A percentile compares a stretch with the other conserved stretches of the same genome.
Conservation (phyloP, 1,140 invertebrate genomes). For the Drosophila micromelanica region DNA sequence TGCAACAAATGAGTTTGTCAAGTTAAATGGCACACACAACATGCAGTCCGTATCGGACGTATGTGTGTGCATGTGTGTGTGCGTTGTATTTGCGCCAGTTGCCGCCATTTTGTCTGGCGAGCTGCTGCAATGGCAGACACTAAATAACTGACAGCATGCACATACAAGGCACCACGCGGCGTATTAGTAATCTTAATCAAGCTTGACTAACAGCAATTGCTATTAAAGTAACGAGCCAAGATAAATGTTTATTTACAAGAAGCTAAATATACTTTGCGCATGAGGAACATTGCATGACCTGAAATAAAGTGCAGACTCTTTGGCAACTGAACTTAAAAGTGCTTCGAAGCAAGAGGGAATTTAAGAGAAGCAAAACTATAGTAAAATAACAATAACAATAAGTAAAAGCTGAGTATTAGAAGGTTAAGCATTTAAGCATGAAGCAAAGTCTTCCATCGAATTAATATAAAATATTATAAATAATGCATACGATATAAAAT, state of each 20-base stretch:
- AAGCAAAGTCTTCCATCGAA: too few relatives aligned
- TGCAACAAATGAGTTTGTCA: slow-evolving; percentile 78
- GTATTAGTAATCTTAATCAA: slow-evolving; percentile 70
- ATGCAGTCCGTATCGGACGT: slow-evolving; percentile 7
- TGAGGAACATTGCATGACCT: neutral
- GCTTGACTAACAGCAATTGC: slow-evolving; percentile 23
- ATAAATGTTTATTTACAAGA: slow-evolving; percentile 14
- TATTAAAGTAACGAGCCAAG: slow-evolving; percentile 29
- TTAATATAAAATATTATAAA: too few relatives aligned
- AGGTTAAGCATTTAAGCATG: too few relatives aligned
- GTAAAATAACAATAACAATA: too few relatives aligned
- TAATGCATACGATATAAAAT: too few relatives aligned
- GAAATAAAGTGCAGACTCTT: slow-evolving; percentile 6
- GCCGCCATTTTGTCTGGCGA: slow-evolving; percentile 77
- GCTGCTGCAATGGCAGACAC: slow-evolving; percentile 66
- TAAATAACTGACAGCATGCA: slow-evolving; percentile 60
- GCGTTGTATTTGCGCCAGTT: slow-evolving; percentile 21
- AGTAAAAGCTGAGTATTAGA: too few relatives aligned
- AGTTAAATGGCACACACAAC: slow-evolving; percentile 72
- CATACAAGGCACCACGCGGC: slow-evolving; percentile 60
- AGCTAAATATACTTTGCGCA: neutral
- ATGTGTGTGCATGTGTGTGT: slow-evolving; percentile 30
- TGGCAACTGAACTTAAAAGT: neutral
- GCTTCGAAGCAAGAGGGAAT: too few relatives aligned
- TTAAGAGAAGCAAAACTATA: too few relatives aligned